phyloP scores from a whole-genome alignment of 2,113 vertebrate species.

The Chamaetylas fuelleborni region DNA sequence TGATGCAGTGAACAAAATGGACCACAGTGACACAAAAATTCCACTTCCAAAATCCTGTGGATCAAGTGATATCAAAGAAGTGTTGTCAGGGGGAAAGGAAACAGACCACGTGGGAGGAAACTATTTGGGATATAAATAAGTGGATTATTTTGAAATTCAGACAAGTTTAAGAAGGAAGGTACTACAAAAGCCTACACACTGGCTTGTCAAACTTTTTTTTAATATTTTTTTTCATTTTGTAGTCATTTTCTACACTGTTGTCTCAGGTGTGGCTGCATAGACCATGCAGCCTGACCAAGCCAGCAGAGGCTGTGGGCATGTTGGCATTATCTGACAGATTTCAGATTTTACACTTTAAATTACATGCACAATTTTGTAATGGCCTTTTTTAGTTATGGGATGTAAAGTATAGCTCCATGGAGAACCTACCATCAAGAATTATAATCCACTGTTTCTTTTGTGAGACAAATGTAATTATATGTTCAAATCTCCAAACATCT shows the following conservation, averaged over 20 bases:
- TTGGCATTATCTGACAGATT: background rate
- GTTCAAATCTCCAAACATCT: background rate
- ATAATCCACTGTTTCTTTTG: background rate
- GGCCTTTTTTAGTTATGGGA: background rate
- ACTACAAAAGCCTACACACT: rapidly evolving
- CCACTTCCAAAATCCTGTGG: background rate
- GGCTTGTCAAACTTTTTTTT: background rate
- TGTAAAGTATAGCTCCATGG: background rate
- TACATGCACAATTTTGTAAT: background rate
- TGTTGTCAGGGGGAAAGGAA: background rate
- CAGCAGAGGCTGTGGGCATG: background rate
- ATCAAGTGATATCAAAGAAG: background rate
- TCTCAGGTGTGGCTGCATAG: background rate
- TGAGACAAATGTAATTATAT: background rate
- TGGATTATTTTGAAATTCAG: background rate
- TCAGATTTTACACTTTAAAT: background rate
- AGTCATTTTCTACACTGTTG: background rate
- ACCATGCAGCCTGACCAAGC: background rate
- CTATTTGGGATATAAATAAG: background rate
- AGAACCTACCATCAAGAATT: background rate
- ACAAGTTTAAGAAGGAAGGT: background rate
- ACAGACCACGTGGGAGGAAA: rapidly evolving
- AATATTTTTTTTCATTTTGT: background rate
- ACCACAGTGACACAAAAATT: background rate
- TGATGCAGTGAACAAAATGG: background rate